These are phyloP conservation scores for Pseudanteris insignis DNA, from an alignment of 2,888 invertebrate genomes.

Conservation along the genomic window DNA sequence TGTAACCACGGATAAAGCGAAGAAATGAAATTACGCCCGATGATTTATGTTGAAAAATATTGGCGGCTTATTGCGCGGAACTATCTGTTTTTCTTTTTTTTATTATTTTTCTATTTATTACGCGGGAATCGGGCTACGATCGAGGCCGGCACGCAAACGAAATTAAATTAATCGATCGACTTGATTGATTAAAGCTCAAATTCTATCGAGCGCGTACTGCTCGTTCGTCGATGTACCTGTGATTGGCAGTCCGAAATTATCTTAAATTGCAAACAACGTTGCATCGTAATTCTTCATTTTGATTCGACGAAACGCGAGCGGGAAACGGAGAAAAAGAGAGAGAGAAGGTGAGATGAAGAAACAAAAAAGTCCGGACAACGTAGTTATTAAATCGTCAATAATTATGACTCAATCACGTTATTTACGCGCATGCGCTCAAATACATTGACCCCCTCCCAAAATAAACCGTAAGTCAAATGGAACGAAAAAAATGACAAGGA, in stretches of 20 bases:
- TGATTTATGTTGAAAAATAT: slow-evolving; percentile 25
- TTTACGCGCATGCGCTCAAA: too few relatives aligned
- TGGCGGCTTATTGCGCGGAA: slow-evolving; percentile 7
- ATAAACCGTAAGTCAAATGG: too few relatives aligned
- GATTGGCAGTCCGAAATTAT: not conserved
- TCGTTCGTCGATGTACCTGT: not conserved
- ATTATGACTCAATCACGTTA: too few relatives aligned
- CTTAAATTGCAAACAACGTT: too few relatives aligned
- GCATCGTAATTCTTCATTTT: too few relatives aligned
- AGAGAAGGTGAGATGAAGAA: not conserved
- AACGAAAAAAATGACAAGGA: too few relatives aligned
- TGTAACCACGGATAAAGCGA: too few relatives aligned
- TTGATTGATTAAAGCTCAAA: slow-evolving; percentile 14
- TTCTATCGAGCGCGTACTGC: slow-evolving; percentile 6
- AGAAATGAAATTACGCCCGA: slow-evolving; percentile 12
- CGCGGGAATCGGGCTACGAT: slow-evolving; percentile 17
- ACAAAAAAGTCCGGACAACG: slow-evolving; percentile 19
- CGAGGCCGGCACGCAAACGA: not conserved
- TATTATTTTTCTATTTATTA: slow-evolving; percentile 11
- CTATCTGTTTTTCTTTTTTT: too few relatives aligned
- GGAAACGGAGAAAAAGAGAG: not conserved
- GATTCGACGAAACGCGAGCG: not conserved
- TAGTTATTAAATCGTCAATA: too few relatives aligned
- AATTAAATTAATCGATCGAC: slow-evolving; percentile 7
- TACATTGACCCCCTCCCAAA: too few relatives aligned